These are phyloP conservation scores for Phocoena phocoena DNA, from an alignment of 2,113 vertebrate species.

Conservation along the genomic window DNA sequence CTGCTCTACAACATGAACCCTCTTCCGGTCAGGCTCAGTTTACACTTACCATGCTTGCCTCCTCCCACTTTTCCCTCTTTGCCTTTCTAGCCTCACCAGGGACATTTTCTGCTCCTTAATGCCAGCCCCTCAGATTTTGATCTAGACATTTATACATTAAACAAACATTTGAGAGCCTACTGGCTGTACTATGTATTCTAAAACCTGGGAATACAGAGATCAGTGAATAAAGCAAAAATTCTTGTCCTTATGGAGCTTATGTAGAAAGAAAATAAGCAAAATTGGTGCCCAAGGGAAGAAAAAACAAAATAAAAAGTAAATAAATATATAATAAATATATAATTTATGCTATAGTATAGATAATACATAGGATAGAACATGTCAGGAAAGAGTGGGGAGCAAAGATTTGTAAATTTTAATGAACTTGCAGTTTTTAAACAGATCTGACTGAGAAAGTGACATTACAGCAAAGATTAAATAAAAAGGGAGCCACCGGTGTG, in stretches of 20 bases:
- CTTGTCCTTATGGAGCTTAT: neutral
- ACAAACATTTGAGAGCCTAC: neutral
- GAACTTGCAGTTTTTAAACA: neutral
- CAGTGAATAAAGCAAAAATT: neutral
- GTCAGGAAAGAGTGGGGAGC: neutral
- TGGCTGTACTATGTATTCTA: neutral
- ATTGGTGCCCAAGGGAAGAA: neutral
- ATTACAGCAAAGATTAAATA: neutral
- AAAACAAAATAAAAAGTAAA: neutral
- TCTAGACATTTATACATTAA: neutral
- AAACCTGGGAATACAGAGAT: neutral
- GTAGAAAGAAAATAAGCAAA: neutral
- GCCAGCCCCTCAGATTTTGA: neutral
- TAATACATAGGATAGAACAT: neutral
- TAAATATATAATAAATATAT: neutral
- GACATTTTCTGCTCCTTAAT: neutral
- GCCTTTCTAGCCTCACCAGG: neutral
- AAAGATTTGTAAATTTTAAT: neutral
- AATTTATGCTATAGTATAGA: neutral
- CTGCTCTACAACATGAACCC: neutral
- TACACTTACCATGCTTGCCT: neutral
- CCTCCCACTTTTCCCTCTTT: neutral
- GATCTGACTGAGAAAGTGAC: neutral
- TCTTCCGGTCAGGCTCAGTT: neutral
- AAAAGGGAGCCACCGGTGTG: neutral